A percentile compares a stretch with the other conserved stretches of the same genome.
These are phyloP conservation scores for Ennomos erosarius DNA, from an alignment of 2,888 invertebrate species.

Conservation along the genomic window DNA sequence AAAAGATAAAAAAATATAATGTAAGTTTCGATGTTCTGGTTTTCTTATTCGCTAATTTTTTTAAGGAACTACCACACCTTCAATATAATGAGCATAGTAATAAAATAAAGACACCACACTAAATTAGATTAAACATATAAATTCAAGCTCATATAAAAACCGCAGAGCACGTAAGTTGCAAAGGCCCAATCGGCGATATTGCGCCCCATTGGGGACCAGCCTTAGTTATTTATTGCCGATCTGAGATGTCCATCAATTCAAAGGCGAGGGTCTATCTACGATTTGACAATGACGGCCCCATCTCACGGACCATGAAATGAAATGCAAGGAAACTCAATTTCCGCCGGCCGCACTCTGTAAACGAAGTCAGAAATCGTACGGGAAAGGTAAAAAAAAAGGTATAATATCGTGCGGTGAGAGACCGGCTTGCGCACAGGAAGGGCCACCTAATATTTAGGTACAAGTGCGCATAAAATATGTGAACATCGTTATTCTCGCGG, in stretches of 20 bases:
- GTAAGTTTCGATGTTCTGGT: too few species aligned
- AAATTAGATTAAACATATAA: too few species aligned
- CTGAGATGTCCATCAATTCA: slow-evolving; percentile 41
- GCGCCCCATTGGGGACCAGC: slow-evolving; percentile 22
- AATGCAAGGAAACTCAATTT: slow-evolving; percentile 71
- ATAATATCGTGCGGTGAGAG: slow-evolving; percentile 48
- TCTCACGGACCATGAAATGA: slow-evolving; percentile 56
- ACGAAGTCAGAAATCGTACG: slow-evolving; percentile 47
- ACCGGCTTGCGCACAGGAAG: slow-evolving; percentile 44
- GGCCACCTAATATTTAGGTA: slow-evolving; percentile 40
- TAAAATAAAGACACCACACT: too few species aligned
- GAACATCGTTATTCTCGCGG: slow-evolving; percentile 49
- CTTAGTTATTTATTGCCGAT: slow-evolving; percentile 45
- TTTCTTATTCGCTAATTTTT: too few species aligned
- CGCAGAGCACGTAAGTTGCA: slow-evolving; percentile 10
- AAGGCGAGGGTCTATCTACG: slow-evolving; percentile 40
- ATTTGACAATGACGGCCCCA: slow-evolving; percentile 50
- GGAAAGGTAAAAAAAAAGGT: slow-evolving; percentile 53
- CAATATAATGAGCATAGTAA: too few species aligned
- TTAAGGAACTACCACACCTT: too few species aligned
- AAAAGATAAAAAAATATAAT: too few species aligned
- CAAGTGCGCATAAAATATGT: slow-evolving; percentile 60
- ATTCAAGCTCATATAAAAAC: background rate
- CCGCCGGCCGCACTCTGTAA: slow-evolving; percentile 54
- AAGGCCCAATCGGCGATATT: slow-evolving; percentile 21